phyloP scores from a whole-genome alignment of 2,797 vertebrate species.

The Vespertilio murinus region DNA sequence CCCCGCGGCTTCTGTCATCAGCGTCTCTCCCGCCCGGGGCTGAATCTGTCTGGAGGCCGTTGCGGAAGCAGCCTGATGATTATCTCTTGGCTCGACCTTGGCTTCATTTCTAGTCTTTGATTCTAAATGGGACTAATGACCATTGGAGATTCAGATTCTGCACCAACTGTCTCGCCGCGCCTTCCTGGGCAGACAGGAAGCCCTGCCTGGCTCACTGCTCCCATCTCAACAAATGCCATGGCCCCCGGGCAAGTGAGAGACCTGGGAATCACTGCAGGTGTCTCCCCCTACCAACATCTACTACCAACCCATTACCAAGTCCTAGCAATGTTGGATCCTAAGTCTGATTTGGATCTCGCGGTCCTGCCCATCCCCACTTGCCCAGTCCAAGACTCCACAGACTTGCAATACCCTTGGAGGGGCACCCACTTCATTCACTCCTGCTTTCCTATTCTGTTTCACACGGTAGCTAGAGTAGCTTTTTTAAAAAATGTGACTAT shows the following conservation, averaged over 20 bases:
- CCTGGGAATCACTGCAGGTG: neutral
- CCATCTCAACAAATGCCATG: neutral
- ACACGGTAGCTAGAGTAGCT: neutral
- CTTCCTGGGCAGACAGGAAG: neutral
- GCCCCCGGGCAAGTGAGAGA: neutral
- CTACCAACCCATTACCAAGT: neutral
- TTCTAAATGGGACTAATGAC: slow-evolving; percentile 53
- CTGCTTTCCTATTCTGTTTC: neutral
- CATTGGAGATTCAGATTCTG: neutral
- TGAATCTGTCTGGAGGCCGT: slow-evolving; percentile 39
- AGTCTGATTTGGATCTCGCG: neutral
- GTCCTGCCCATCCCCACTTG: neutral
- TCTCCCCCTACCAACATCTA: neutral
- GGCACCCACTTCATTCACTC: neutral
- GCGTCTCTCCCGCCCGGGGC: neutral
- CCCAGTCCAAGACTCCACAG: neutral
- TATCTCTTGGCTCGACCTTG: slow-evolving; percentile 27
- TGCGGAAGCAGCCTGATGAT: slow-evolving; percentile 53
- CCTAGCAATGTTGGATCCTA: neutral
- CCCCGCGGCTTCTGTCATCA: neutral
- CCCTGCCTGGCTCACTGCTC: neutral
- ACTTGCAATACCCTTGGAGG: neutral
- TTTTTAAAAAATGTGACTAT: neutral
- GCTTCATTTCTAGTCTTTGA: slow-evolving; percentile 36
- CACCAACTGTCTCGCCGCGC: neutral